A percentile compares a stretch with the other conserved stretches of the same genome.
These are phyloP conservation scores for Blera fallax DNA, from an alignment of 2,888 invertebrate genomes.

Conservation along the genomic window DNA sequence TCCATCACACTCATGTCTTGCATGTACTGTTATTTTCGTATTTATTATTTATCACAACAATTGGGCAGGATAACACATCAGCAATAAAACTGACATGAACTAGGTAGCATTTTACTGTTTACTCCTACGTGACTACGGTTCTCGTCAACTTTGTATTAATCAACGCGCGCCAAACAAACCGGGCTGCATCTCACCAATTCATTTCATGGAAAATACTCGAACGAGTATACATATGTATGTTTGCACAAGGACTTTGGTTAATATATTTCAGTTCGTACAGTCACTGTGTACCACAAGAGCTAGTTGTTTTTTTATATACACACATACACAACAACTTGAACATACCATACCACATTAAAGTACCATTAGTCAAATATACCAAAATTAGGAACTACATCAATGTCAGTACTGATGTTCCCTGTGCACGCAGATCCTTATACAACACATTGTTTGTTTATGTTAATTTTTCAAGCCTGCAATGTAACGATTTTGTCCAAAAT, in stretches of 20 bases:
- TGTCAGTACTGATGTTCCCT: slow-evolving; percentile 7
- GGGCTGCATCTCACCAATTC: not conserved
- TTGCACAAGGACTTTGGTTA: not conserved
- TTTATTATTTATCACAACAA: slow-evolving; percentile 24
- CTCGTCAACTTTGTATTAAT: slow-evolving; percentile 7
- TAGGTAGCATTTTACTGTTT: not conserved
- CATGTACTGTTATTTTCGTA: not conserved
- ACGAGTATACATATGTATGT: not conserved
- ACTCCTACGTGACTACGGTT: not conserved
- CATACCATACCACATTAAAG: not conserved
- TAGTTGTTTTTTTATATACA: not conserved
- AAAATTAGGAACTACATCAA: slow-evolving; percentile 14
- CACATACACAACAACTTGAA: not conserved
- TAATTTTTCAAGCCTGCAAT: slow-evolving; percentile 13
- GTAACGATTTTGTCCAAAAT: slow-evolving; percentile 31
- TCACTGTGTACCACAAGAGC: not conserved
- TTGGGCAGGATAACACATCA: not conserved
- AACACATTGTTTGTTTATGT: slow-evolving; percentile 25
- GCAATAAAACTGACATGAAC: not conserved
- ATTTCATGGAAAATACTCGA: not conserved
- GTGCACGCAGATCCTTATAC: not conserved
- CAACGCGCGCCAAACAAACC: slow-evolving; percentile 8
- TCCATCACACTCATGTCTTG: not conserved
- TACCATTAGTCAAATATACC: not conserved
- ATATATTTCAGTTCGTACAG: not conserved